Evolutionary conservation across 2,797 vertebrate genomes (phyloP), one percentile per base, ranked within the genome.

Genomic region (Macropodus opercularis): DNA sequence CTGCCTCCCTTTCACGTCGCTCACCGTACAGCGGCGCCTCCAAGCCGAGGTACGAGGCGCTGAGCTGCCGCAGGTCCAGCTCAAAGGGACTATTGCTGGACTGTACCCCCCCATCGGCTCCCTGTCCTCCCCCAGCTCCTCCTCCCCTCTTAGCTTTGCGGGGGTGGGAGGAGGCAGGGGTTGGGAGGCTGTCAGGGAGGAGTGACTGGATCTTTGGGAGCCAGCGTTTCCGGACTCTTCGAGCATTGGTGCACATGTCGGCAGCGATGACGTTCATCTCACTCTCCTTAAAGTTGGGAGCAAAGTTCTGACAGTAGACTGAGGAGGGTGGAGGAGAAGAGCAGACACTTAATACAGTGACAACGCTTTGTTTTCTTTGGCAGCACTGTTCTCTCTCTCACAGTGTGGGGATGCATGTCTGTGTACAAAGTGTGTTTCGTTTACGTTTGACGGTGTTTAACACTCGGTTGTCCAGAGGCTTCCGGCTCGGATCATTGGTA

Each of bases 231-330:
- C 96, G 94, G 3, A 98, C 96, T 0, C 96, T 89, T n/a, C 96
- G 93, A 19, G 96, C 96, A 4, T 97, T 97, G 82, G 96, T 98
- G 85, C 96, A 98, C 96, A 97, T 98, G 83, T 98, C 96, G 0
- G 96, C 96, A 0, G 96, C 96, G 0, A 98, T 98, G 34, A 97
- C 96, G 1, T 98, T 98, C 96, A 98, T 98, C 90, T 97, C 96
- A 1, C 96, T 97, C 82, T 97, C 95, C 90, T 97, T 98, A 86
- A 98, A 98, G 92, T 96, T 97, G 8, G 96, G 96, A 61, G 96
- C 96, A 72, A 97, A 98, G 88, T 96, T 97, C 93, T 98, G 96
- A 84, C 96, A 97, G 83, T 98, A 96, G 49, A 97, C 95, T 97
- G 90, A 19, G 59, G 70, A 36, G 65, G 54, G 42, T 40, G 14